Evolutionary conservation across 2,797 vertebrate species (phyloP).

Genomic region (Trachurus trachurus): DNA sequence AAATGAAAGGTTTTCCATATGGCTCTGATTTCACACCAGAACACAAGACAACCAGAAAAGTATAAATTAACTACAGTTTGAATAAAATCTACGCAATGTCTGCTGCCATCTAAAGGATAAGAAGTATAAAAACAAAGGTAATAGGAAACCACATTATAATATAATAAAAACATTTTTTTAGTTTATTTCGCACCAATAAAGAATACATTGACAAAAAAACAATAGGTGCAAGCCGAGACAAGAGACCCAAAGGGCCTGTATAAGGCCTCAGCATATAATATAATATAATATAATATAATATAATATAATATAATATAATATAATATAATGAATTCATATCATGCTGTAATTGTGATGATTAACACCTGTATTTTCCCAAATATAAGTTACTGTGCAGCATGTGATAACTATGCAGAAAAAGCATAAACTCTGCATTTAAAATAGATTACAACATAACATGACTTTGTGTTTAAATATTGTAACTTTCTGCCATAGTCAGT

Average conservation of each 20-base stretch:
- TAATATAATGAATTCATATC: not conserved
- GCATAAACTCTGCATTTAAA: not conserved
- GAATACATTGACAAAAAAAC: no score
- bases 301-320: not conserved
- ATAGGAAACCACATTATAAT: no score
- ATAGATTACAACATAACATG: not conserved
- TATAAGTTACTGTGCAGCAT: not conserved
- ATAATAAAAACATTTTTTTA: no score
- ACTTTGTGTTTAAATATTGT: not conserved
- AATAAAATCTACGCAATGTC: conserved; percentile 4
- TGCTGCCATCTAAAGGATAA: conserved; percentile 67
- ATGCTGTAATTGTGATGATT: not conserved
- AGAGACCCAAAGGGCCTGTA: no score
- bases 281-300: not conserved
- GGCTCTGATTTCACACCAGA: not conserved
- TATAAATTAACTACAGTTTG: not conserved
- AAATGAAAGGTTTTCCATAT: not conserved
- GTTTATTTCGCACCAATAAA: no score
- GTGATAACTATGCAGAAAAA: not conserved
- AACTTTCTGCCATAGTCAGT: not conserved
- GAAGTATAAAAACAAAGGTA: not conserved
- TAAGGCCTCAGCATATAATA: no score
- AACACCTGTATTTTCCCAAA: not conserved
- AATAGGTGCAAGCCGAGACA: no score
- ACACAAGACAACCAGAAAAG: not conserved